phyloP scores from a whole-genome alignment of 2,888 invertebrate genomes.

The Andrena bucephala region DNA sequence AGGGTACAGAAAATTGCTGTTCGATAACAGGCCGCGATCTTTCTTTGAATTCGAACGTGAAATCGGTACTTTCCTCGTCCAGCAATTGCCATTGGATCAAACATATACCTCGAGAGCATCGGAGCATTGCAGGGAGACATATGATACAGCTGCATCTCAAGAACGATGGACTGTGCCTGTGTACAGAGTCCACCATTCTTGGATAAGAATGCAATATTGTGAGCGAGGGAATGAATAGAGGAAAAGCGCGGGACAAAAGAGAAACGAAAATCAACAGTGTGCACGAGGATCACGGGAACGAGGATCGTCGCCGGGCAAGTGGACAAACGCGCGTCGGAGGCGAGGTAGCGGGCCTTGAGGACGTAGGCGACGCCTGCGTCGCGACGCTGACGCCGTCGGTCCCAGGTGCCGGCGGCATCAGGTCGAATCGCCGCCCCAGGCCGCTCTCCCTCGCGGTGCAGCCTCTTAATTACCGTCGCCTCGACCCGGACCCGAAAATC shows the following conservation, averaged over 20 bases:
- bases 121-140: background rate
- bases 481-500: conserved; percentile 77
- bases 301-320: conserved; percentile 67
- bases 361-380: conserved; percentile 72
- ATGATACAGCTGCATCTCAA: background rate
- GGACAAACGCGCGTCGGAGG: conserved; percentile 74
- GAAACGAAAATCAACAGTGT: conserved; percentile 76
- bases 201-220: background rate
- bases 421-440: conserved; percentile 77
- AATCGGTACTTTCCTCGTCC: background rate
- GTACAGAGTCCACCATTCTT: conserved; percentile 9
- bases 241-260: conserved; percentile 31
- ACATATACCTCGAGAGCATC: conserved; percentile 29
- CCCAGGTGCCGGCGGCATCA: conserved; percentile 69
- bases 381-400: conserved; percentile 77
- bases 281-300: conserved; percentile 81
- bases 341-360: conserved; percentile 82
- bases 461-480: conserved; percentile 82
- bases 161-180: conserved; percentile 14
- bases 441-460: conserved; percentile 83
- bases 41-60: conserved; percentile 8
- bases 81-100: background rate
- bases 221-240: background rate
- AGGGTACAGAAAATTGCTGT: conserved; percentile 24
- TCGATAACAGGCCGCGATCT: background rate